Evolutionary conservation across 2,797 vertebrate species (phyloP).

Genomic region (Gallinago nigripennis): DNA sequence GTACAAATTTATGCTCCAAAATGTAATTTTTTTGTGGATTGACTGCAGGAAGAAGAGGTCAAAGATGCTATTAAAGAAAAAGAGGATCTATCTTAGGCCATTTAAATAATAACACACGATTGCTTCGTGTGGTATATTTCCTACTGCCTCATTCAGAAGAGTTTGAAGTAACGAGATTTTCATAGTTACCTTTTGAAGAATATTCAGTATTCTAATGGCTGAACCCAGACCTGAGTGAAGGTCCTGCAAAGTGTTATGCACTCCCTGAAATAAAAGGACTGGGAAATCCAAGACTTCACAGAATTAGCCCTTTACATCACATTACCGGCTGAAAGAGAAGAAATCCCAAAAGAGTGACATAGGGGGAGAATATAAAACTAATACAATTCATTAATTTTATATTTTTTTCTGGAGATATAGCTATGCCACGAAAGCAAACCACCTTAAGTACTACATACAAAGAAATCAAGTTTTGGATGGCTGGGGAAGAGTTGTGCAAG

Average conservation of each 20-base stretch:
- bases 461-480: neutral
- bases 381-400: neutral
- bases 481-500: neutral
- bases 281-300: neutral
- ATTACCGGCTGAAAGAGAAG: neutral
- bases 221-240: neutral
- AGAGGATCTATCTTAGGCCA: neutral
- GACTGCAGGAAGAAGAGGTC: neutral
- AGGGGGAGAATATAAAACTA: neutral
- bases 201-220: neutral
- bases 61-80: slow-evolving; percentile 22
- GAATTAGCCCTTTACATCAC: neutral
- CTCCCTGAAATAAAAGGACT: neutral
- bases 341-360: neutral
- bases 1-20: neutral
- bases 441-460: neutral
- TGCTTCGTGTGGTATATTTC: neutral
- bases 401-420: neutral
- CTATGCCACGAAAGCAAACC: fast-evolving
- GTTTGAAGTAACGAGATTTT: slow-evolving; percentile 14
- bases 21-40: slow-evolving; percentile 12
- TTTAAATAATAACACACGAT: slow-evolving; percentile 18
- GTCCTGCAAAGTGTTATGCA: neutral
- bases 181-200: neutral
- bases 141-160: neutral